These are phyloP conservation scores for Leptodactylus fallax DNA, from an alignment of 2,797 vertebrate genomes.

Conservation along the genomic window DNA sequence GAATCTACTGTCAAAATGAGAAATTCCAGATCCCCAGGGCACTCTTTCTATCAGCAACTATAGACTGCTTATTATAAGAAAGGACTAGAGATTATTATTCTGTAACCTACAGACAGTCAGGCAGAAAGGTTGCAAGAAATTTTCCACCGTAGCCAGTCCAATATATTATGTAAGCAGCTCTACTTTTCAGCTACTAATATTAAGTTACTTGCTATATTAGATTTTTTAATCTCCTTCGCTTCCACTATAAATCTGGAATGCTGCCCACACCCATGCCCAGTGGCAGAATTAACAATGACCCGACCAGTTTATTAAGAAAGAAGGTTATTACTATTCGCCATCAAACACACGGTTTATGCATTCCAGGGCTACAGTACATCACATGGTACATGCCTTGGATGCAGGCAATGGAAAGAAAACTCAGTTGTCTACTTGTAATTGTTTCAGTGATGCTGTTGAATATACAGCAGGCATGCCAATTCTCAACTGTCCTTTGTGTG, in stretches of 20 bases:
- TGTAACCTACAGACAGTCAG: too few species aligned
- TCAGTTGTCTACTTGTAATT: conserved; percentile 5
- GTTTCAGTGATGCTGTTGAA: conserved; percentile 22
- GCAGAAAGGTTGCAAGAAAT: too few species aligned
- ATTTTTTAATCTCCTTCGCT: neutral
- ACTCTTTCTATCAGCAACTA: too few species aligned
- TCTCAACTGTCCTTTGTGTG: neutral
- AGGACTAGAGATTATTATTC: too few species aligned
- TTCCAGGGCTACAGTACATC: conserved; percentile 1
- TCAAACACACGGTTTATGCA: neutral
- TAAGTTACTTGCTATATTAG: too few species aligned
- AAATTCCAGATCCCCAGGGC: too few species aligned
- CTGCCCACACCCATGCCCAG: neutral
- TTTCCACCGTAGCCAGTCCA: too few species aligned
- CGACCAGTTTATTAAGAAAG: neutral
- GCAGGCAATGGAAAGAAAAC: neutral
- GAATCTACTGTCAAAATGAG: too few species aligned
- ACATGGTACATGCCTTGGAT: neutral
- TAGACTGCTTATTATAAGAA: too few species aligned
- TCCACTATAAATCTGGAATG: neutral
- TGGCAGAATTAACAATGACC: neutral
- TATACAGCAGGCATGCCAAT: neutral
- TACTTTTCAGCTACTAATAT: too few species aligned
- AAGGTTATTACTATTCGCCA: neutral
- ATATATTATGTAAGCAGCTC: too few species aligned